phyloP scores from a whole-genome alignment of 2,113 vertebrate species.

The Boleophthalmus pectinirostris region DNA sequence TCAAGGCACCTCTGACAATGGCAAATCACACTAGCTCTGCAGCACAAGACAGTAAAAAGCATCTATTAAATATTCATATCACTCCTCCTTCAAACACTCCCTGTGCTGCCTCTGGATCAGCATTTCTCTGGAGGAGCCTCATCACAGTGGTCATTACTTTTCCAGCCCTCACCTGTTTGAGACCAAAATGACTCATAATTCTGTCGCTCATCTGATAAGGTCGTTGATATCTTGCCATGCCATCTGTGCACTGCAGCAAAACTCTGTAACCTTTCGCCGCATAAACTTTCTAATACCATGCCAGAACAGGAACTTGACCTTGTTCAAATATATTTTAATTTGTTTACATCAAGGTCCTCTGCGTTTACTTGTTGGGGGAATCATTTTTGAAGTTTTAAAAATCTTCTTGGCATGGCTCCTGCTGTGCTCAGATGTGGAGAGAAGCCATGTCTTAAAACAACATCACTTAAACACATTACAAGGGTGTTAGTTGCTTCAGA shows the following conservation, averaged over 20 bases:
- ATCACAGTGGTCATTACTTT: slow-evolving; percentile 52
- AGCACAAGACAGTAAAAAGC: slow-evolving; percentile 74
- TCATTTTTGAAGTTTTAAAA: slow-evolving; percentile 36
- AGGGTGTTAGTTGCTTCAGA: slow-evolving; percentile 48
- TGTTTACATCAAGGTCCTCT: slow-evolving; percentile 31
- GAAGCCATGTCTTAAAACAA: slow-evolving; percentile 41
- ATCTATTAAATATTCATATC: slow-evolving; percentile 77
- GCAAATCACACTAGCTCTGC: slow-evolving; percentile 71
- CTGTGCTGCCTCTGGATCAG: slow-evolving; percentile 55
- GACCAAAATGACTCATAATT: slow-evolving; percentile 27
- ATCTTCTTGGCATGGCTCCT: slow-evolving; percentile 14
- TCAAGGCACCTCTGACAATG: slow-evolving; percentile 64
- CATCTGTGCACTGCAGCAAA: slow-evolving; percentile 39
- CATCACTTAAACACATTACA: slow-evolving; percentile 52
- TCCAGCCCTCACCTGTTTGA: slow-evolving; percentile 48
- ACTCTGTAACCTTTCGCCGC: slow-evolving; percentile 20
- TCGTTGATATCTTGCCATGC: slow-evolving; percentile 34
- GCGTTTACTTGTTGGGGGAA: slow-evolving; percentile 15
- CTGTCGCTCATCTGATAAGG: slow-evolving; percentile 39
- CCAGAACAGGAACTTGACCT: slow-evolving; percentile 42
- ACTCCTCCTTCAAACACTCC: slow-evolving; percentile 68
- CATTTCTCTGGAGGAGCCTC: slow-evolving; percentile 56
- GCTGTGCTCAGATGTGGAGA: slow-evolving; percentile 36
- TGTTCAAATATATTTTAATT: slow-evolving; percentile 20
- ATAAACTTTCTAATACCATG: slow-evolving; percentile 30